A percentile compares a stretch with the other conserved stretches of the same genome.
Conservation (phyloP, 2,797 vertebrate species). For the Hyperoplus immaculatus region DNA sequence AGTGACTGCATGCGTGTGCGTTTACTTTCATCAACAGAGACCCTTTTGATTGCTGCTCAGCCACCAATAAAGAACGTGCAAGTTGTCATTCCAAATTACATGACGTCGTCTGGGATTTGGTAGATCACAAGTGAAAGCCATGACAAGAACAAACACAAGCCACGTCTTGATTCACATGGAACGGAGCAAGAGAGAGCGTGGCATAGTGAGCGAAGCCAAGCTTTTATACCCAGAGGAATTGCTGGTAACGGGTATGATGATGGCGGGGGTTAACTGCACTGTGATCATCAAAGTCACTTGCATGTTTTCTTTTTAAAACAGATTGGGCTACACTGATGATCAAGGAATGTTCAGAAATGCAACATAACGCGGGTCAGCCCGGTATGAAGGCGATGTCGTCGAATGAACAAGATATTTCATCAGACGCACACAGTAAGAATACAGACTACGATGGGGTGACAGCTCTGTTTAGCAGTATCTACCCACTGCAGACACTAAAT, state of each 20-base stretch:
- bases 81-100: constrained; percentile 67
- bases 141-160: constrained; percentile 68
- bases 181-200: constrained; percentile 64
- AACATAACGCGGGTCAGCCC: constrained; percentile 46
- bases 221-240: constrained; percentile 71
- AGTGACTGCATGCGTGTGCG: constrained; percentile 8
- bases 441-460: constrained; percentile 8
- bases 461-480: constrained; percentile 17
- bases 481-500: constrained; percentile 4
- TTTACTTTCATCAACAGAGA: constrained; percentile 63
- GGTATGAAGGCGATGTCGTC: constrained; percentile 22
- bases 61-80: constrained; percentile 46
- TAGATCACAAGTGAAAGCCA: constrained; percentile 68
- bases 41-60: constrained; percentile 55
- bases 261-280: constrained; percentile 68
- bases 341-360: constrained; percentile 56
- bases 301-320: constrained; percentile 58
- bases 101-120: constrained; percentile 63
- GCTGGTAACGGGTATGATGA: constrained; percentile 58
- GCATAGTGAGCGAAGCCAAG: constrained; percentile 61
- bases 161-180: constrained; percentile 66
- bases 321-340: constrained; percentile 43
- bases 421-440: constrained; percentile 20
- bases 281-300: constrained; percentile 76
- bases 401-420: constrained; percentile 42